phyloP scores from a whole-genome alignment of 2,797 vertebrate genomes.

The Epinephelus malabaricus region DNA sequence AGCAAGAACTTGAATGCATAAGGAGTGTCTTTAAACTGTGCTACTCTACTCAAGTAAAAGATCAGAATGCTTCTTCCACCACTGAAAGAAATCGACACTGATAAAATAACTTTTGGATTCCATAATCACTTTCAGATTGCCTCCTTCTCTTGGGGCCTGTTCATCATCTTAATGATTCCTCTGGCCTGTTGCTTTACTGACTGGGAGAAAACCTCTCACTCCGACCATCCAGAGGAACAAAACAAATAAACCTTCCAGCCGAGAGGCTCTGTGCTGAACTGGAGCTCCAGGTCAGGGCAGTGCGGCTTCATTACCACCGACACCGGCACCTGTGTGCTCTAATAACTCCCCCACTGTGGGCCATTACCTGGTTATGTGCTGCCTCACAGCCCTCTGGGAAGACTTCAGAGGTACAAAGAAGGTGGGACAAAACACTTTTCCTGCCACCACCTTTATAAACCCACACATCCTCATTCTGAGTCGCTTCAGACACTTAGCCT shows the following conservation, averaged over 20 bases:
- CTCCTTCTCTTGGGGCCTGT: conserved; percentile 41
- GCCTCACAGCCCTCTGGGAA: conserved; percentile 50
- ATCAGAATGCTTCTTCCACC: no score
- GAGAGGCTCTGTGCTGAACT: conserved; percentile 47
- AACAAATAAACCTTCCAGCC: conserved; percentile 64
- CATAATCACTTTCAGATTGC: conserved; percentile 49
- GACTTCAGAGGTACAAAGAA: conserved; percentile 48
- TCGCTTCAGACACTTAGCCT: conserved; percentile 52
- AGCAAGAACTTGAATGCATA: no score
- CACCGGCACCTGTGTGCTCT: conserved; percentile 55
- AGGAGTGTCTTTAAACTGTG: no score
- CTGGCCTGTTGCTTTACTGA: conserved; percentile 4
- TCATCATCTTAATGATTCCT: conserved; percentile 51
- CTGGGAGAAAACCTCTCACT: conserved; percentile 33
- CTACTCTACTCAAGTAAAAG: no score
- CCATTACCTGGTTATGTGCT: conserved; percentile 70
- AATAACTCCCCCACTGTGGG: conserved; percentile 61
- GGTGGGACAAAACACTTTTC: conserved; percentile 47
- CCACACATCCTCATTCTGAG: conserved; percentile 17
- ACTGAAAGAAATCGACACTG: background rate
- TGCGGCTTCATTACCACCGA: conserved; percentile 70
- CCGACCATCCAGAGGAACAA: conserved; percentile 45
- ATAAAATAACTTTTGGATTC: conserved; percentile 26
- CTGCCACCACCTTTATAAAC: conserved; percentile 34
- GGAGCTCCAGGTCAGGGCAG: conserved; percentile 48